Percentiles rank a stretch among this genome's conserved stretches.
These are phyloP conservation scores for Enteromius argenteus DNA, from an alignment of 2,797 vertebrate genomes.

Conservation along the genomic window DNA sequence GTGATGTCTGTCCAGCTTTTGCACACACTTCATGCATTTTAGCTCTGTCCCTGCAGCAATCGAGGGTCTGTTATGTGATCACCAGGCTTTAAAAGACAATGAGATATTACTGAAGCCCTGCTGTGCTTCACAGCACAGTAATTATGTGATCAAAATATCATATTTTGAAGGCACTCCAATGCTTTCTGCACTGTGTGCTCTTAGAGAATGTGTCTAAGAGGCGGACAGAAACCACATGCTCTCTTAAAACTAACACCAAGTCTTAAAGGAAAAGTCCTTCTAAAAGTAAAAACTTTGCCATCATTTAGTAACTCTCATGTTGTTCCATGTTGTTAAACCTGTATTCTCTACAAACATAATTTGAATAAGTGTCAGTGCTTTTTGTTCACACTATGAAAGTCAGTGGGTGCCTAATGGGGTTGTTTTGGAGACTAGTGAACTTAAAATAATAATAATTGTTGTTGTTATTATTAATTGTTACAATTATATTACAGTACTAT, in stretches of 20 bases:
- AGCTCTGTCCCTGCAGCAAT: constrained; percentile 3
- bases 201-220: not conserved
- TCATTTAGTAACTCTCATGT: not conserved
- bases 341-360: not conserved
- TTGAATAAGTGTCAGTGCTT: not conserved
- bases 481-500: not conserved
- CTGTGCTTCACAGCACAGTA: constrained; percentile 16
- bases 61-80: constrained; percentile 19
- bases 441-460: not conserved
- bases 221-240: constrained; percentile 56
- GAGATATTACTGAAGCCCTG: constrained; percentile 18
- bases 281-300: not conserved
- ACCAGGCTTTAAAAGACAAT: constrained; percentile 18
- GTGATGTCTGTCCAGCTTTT: constrained; percentile 24
- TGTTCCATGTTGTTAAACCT: not conserved
- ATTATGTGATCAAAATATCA: constrained; percentile 58
- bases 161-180: constrained; percentile 60
- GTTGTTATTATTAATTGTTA: too few species aligned
- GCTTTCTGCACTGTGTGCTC: constrained; percentile 54
- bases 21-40: constrained; percentile 8
- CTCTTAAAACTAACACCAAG: constrained; percentile 1
- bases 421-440: not conserved
- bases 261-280: constrained; percentile 7
- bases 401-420: not conserved
- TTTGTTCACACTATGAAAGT: not conserved